Evolutionary conservation across 2,888 invertebrate species (phyloP), one percentile per base, ranked within the genome.

Genomic region (Linnaemya tessellans): DNA sequence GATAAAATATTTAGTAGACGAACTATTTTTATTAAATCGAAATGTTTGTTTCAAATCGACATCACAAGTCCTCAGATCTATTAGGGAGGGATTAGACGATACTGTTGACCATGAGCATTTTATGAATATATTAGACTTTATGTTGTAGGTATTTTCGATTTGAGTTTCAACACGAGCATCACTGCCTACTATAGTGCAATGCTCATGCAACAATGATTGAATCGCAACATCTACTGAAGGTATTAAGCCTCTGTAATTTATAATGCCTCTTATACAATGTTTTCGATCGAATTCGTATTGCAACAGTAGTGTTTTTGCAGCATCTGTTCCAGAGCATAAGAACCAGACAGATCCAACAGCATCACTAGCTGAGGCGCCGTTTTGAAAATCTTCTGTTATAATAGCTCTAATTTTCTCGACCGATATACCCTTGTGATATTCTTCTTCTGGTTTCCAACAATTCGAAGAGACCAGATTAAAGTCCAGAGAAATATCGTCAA

Each of bases 311-410:
- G 90, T 91, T 18, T 94, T 93, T 54, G 94, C 93, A 4, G 77
- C 70, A 89, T 95, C 94, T 0, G 93, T 25, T 94, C 93, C 80
- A 93, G 93, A 84, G 95, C 95, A 93, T 94, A 95, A 87, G 95
- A 94, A 71, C 96, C 95, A 89, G 91, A 94, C 81, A 91, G 93
- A 90, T 0, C 92, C 92, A 5, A 79, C 22, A 5, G 84, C 84
- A 43, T 75, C 77, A 18, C 38, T 20, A 15, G 71, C 65, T 9
- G 82, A 64, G 11, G 41, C 54, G 4, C 83, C 73, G 9, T 87
- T 80, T 80, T 92, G 92, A 38, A 92, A 89, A 4, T 87, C 86
- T 11, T 88, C 88, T 3, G 88, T 87, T 62, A 88, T 89, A 3
- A 92, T 90, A 7, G 84, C 81, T 30, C 91, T 89, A 0, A 90